Base-by-base conservation (phyloP, 2,888 invertebrate species). In the Diploptera punctata region DNA sequence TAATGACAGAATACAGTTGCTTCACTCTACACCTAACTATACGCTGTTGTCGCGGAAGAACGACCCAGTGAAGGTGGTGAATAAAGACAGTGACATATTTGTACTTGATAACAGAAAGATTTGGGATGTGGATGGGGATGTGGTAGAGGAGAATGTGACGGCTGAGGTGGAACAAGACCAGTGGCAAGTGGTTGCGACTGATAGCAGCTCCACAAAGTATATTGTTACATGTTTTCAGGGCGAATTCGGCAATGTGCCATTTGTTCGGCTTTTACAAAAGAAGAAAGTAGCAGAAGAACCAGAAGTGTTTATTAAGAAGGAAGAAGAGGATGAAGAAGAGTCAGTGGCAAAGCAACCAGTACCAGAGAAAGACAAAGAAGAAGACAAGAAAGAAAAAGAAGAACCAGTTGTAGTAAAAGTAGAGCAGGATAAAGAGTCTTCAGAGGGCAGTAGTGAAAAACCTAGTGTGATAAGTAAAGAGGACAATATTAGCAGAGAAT, bases 181-280 rank as follows among this genome's bases (percentile, higher is more conserved):
- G 21, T 93, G 93, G 92, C 90, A 92, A 79, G 87, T 89, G 75
- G 84, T 84, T 70, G 82, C 81, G 74, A 86, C 86, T 62, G 88
- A 88, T 77, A 76, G 81, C 62, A 82, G 81, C 76, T 83, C 85
- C 76, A 90, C 91, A 75, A 88, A 90, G 79, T 95, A 97, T 82
- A 92, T 97, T 78, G 89, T 95, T 81, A 93, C 95, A 79, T 91
- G 93, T 81, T 93, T 94, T 86, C 93, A 92, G 81, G 91, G 91
- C 33, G 94, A 94, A 83, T 90, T 92, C 79, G 90, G 90, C 79
- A 87, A 88, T 82, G 90, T 93, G 83, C 93, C 93, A 80, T 93
- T 94, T 84, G 91, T 91, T 80, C 90, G 91, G 78, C 87, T 90
- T 74, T 81, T 92, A 74, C 82, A 83, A 78, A 84, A 82, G 18